Conservation (phyloP, 2,113 vertebrate species). For the Falco punctatus region DNA sequence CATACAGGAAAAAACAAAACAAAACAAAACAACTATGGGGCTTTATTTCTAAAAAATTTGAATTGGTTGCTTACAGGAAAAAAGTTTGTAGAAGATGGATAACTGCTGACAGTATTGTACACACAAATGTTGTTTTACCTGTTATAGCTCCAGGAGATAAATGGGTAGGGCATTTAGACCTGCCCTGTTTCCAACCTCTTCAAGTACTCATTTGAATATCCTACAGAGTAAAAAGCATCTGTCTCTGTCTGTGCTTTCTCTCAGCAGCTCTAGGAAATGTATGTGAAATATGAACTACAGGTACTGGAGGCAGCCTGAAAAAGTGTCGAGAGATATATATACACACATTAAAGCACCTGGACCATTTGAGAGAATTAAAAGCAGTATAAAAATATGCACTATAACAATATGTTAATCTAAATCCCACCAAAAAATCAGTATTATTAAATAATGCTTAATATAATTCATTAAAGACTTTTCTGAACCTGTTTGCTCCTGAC, state of each 20-base stretch:
- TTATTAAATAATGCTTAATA: neutral
- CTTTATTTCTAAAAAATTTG: neutral
- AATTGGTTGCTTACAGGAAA: neutral
- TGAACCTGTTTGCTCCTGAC: neutral
- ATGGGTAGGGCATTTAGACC: neutral
- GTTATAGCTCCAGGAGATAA: neutral
- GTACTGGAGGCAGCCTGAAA: neutral
- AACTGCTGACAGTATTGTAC: neutral
- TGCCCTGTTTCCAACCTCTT: neutral
- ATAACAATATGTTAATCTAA: neutral
- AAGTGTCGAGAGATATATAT: neutral
- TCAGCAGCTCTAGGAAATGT: neutral
- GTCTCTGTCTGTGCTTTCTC: neutral
- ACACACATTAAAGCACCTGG: neutral
- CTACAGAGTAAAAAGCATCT: neutral
- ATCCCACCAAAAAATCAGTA: neutral
- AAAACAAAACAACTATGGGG: neutral
- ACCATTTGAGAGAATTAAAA: neutral
- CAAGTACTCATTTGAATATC: constrained; percentile 1
- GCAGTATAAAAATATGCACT: neutral
- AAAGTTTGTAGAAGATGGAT: neutral
- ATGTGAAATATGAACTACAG: neutral
- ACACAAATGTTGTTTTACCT: neutral
- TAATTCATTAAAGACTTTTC: neutral
- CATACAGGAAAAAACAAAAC: neutral